Conservation (phyloP, 2,888 invertebrate genomes). For the Drosophila quinaria region DNA sequence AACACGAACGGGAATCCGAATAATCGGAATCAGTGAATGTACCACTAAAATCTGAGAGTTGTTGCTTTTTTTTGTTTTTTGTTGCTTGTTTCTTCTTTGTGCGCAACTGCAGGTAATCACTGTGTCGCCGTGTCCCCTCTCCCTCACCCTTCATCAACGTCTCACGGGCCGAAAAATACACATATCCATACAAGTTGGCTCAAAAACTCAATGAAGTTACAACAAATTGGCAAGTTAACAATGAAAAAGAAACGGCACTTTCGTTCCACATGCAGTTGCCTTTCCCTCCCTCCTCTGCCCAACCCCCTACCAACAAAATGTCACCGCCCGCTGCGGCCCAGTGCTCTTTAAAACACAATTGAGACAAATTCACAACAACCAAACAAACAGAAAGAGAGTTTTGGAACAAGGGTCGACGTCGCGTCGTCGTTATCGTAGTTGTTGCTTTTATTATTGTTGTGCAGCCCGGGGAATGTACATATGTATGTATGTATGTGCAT, state of each 20-base stretch:
- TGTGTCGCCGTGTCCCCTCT: conserved; percentile 6
- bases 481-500: background rate
- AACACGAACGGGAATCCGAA: conserved; percentile 47
- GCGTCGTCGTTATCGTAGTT: conserved; percentile 38
- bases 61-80: conserved; percentile 10
- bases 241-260: conserved; percentile 28
- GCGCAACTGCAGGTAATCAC: conserved; percentile 75
- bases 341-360: conserved; percentile 47
- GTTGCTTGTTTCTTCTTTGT: conserved; percentile 52
- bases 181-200: conserved; percentile 30
- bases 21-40: conserved; percentile 42
- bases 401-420: conserved; percentile 53
- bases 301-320: background rate
- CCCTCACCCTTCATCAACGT: conserved; percentile 3
- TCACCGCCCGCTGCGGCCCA: conserved; percentile 13
- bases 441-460: conserved; percentile 57
- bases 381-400: conserved; percentile 32
- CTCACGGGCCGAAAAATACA: background rate
- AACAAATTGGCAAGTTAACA: conserved; percentile 38
- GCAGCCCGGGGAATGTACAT: conserved; percentile 70
- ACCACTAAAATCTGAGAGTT: conserved; percentile 30
- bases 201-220: conserved; percentile 52
- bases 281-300: no score
- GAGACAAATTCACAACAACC: conserved; percentile 51
- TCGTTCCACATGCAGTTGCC: conserved; percentile 54